phyloP scores from a whole-genome alignment of 2,888 invertebrate species.

The Drosophila lutescens region DNA sequence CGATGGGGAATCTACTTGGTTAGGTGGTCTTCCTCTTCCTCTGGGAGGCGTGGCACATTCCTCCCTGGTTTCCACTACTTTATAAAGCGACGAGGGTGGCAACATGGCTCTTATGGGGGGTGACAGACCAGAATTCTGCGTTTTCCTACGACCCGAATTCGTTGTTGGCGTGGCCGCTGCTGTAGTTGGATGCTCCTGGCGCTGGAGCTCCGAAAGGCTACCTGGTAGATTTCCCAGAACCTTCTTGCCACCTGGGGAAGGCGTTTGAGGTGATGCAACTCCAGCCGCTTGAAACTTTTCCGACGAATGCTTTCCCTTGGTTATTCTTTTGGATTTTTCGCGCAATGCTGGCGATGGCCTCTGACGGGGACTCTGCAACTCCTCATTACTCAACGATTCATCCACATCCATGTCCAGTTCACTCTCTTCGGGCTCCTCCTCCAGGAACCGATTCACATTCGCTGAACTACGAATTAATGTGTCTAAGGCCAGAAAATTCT shows the following conservation, averaged over 20 bases:
- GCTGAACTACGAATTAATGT: conserved; percentile 88
- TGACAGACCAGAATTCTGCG: conserved; percentile 64
- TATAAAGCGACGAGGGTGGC: conserved; percentile 82
- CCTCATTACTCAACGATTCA: conserved; percentile 39
- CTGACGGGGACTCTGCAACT: conserved; percentile 38
- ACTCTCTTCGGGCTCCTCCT: conserved; percentile 84
- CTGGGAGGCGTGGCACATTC: conserved; percentile 61
- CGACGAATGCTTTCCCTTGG: conserved; percentile 81
- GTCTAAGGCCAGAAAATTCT: conserved; percentile 90
- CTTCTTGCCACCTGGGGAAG: conserved; percentile 14
- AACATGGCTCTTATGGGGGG: conserved; percentile 83
- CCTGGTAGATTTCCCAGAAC: conserved; percentile 7
- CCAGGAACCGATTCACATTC: conserved; percentile 89
- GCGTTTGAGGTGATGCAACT: conserved; percentile 28
- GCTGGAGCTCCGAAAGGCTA: conserved; percentile 57
- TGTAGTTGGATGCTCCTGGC: conserved; percentile 45
- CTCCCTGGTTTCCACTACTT: conserved; percentile 80
- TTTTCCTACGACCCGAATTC: conserved; percentile 62
- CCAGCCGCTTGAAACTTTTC: conserved; percentile 73
- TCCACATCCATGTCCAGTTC: conserved; percentile 54
- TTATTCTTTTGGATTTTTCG: conserved; percentile 80
- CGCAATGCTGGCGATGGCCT: conserved; percentile 76
- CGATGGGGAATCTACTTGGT: conserved; percentile 81
- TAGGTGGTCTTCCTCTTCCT: conserved; percentile 38
- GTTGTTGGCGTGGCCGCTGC: conserved; percentile 48